Percentiles rank a stretch among this genome's conserved stretches.
phyloP scores from a whole-genome alignment of 2,888 invertebrate species.

The Capitulum mitella region DNA sequence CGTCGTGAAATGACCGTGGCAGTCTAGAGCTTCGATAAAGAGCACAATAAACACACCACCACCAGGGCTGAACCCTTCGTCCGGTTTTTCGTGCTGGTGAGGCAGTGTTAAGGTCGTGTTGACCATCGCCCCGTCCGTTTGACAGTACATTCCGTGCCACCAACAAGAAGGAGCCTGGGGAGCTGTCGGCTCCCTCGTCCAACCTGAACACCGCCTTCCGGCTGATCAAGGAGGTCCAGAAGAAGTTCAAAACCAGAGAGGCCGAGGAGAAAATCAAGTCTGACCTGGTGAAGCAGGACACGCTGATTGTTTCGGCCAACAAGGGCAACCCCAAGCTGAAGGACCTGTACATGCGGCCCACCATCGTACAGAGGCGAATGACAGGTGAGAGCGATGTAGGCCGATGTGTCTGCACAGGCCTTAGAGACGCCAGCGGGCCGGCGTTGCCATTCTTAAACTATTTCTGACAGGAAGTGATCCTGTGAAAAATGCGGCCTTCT shows the following conservation, averaged over 20 bases:
- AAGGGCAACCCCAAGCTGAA: conserved; percentile 97
- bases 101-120: no score
- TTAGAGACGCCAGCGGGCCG: no score
- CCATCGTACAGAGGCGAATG: conserved; percentile 94
- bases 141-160: conserved; percentile 82
- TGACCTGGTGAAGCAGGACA: conserved; percentile 97
- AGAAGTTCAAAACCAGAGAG: conserved; percentile 95
- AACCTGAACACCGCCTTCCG: conserved; percentile 95
- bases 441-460: no score
- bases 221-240: conserved; percentile 97
- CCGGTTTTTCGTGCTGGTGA: no score
- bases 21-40: no score
- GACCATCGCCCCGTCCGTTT: no score
- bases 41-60: no score
- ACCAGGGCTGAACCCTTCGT: no score
- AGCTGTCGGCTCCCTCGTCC: conserved; percentile 83
- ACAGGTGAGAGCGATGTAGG: conserved; percentile 51
- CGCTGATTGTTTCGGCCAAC: conserved; percentile 75
- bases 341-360: conserved; percentile 96
- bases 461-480: no score
- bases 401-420: conserved; percentile 38
- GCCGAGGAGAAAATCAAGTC: conserved; percentile 98
- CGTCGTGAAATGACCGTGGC: no score
- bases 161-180: conserved; percentile 95
- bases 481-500: no score